Evolutionary conservation across 92 coral and sea anemone genomes (phyloP).

Genomic region (Siderastrea siderea): DNA sequence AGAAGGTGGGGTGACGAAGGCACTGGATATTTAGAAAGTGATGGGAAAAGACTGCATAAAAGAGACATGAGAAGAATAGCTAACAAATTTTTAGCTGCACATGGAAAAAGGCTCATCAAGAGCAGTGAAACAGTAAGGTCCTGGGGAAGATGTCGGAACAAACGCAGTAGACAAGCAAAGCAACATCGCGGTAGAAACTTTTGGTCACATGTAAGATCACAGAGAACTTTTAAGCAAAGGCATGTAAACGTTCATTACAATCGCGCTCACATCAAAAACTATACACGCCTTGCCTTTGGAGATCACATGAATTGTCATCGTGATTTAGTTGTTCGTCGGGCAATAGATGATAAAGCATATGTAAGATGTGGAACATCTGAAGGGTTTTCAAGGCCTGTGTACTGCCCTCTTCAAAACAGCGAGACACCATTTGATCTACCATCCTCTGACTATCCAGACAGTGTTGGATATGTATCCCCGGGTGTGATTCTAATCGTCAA

Average conservation of each 20-base stretch:
- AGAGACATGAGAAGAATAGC: conserved; percentile 62
- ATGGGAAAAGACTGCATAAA: conserved; percentile 32
- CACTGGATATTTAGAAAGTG: conserved; percentile 56
- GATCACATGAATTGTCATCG: neutral
- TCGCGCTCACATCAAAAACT: conserved; percentile 62
- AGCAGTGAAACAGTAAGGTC: conserved; percentile 57
- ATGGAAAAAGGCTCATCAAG: conserved; percentile 33
- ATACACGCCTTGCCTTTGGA: conserved; percentile 56
- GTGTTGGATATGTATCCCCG: conserved; percentile 65
- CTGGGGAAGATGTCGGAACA: conserved; percentile 62
- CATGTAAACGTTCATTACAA: conserved; percentile 62
- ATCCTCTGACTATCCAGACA: conserved; percentile 58
- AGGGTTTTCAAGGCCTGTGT: conserved; percentile 68
- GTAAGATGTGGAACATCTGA: conserved; percentile 71
- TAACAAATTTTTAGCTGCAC: conserved; percentile 39
- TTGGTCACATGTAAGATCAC: conserved; percentile 48
- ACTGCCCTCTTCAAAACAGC: conserved; percentile 52
- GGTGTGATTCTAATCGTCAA: conserved; percentile 55
- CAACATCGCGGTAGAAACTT: conserved; percentile 60
- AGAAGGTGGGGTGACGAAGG: conserved; percentile 74
- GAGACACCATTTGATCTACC: conserved; percentile 28
- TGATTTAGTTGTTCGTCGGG: conserved; percentile 33
- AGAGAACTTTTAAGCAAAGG: conserved; percentile 20
- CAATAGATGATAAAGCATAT: conserved; percentile 27
- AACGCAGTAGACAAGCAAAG: conserved; percentile 52